A percentile compares a stretch with the other conserved stretches of the same genome.
These are phyloP conservation scores for Anastatus disparis DNA, from an alignment of 1,140 invertebrate species.

Conservation along the genomic window DNA sequence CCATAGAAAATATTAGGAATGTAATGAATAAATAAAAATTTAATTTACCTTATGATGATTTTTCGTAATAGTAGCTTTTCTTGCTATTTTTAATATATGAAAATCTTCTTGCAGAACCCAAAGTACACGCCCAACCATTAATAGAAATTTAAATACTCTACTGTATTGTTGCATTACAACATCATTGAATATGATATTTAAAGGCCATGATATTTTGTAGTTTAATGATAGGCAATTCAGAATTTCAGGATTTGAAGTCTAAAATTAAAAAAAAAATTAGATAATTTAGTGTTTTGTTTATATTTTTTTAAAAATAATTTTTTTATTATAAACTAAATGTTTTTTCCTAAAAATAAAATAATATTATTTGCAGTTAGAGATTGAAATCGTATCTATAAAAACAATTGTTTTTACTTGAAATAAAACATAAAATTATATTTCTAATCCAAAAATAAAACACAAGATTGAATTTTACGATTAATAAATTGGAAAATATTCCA, in stretches of 20 bases:
- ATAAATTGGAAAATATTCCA: no score
- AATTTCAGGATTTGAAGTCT: constrained; percentile 70
- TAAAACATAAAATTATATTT: no score
- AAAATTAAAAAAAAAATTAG: constrained; percentile 28
- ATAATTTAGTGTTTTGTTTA: no score
- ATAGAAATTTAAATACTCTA: constrained; percentile 78
- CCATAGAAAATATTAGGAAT: no score
- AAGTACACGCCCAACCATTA: constrained; percentile 78
- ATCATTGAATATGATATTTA: constrained; percentile 79
- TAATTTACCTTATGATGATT: constrained; percentile 60
- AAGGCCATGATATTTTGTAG: constrained; percentile 78
- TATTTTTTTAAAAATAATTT: constrained; percentile 22
- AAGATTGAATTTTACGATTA: no score
- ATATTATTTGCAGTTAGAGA: no score
- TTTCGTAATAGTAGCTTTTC: constrained; percentile 50
- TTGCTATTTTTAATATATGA: constrained; percentile 60
- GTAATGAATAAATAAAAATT: no score
- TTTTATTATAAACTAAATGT: not conserved
- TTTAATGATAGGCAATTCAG: constrained; percentile 75
- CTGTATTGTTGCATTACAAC: constrained; percentile 76
- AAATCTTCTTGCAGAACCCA: constrained; percentile 78
- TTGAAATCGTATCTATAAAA: no score
- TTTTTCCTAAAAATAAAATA: not conserved
- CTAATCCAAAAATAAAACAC: no score
- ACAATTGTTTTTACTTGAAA: no score